phyloP scores from a whole-genome alignment of 2,888 invertebrate species.

The Yponomeuta plumbellus region DNA sequence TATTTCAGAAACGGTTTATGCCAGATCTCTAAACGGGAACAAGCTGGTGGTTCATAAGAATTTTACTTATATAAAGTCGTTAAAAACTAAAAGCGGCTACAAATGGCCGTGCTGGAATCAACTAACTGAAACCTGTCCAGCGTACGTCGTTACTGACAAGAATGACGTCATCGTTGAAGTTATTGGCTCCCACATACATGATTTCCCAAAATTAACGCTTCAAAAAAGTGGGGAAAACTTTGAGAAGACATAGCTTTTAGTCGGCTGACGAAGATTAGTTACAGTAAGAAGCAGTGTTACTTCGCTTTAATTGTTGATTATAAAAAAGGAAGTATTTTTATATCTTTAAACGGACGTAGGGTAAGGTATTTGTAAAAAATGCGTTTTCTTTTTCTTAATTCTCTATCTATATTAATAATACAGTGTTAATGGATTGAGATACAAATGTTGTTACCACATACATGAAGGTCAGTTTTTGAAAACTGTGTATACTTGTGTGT shows the following conservation, averaged over 20 bases:
- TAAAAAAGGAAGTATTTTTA: too few species aligned
- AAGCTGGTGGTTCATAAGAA: constrained; percentile 11
- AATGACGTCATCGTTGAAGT: constrained; percentile 13
- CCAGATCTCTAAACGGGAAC: constrained; percentile 16
- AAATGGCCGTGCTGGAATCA: constrained; percentile 15
- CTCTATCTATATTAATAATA: too few species aligned
- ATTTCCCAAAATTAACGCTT: not conserved
- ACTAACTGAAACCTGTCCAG: constrained; percentile 5
- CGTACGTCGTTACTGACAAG: constrained; percentile 9
- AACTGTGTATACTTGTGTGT: too few species aligned
- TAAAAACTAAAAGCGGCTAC: not conserved
- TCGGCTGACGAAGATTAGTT: not conserved
- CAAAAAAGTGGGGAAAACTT: too few species aligned
- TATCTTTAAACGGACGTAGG: too few species aligned
- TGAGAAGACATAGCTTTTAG: not conserved
- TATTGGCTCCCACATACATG: constrained; percentile 16
- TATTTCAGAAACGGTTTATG: constrained; percentile 15
- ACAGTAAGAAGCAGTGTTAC: too few species aligned
- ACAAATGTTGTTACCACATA: too few species aligned
- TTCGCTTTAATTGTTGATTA: too few species aligned
- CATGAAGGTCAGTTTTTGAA: too few species aligned
- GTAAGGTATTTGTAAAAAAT: too few species aligned
- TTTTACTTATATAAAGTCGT: constrained; percentile 15
- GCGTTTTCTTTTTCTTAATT: too few species aligned
- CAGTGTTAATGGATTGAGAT: too few species aligned